Conservation (phyloP, 2,888 invertebrate genomes). For the Oscheius onirici region DNA sequence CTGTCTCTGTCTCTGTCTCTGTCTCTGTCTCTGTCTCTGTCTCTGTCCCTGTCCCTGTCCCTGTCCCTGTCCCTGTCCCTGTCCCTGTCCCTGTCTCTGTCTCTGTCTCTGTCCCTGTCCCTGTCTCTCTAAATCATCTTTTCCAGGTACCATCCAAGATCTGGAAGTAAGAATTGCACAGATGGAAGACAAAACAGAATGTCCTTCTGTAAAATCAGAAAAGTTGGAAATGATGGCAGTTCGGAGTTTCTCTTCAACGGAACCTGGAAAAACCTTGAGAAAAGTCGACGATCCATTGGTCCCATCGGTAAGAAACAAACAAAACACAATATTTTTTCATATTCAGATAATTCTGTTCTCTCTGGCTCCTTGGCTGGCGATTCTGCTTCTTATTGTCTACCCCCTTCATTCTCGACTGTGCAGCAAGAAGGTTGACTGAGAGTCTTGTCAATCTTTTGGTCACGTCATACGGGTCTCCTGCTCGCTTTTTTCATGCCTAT, state of each 20-base stretch:
- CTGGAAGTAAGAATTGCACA: slow-evolving; percentile 8
- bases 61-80: not conserved
- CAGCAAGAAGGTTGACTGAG: slow-evolving; percentile 27
- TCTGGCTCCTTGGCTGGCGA: slow-evolving; percentile 48
- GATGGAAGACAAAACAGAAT: not conserved
- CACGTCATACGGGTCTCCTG: too few relatives aligned
- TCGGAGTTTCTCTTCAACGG: not conserved
- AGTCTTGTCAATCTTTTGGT: too few relatives aligned
- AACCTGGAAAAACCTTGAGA: not conserved
- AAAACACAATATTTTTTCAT: not conserved
- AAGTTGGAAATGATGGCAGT: slow-evolving; percentile 11
- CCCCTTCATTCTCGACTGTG: slow-evolving; percentile 43
- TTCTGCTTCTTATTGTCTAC: slow-evolving; percentile 37
- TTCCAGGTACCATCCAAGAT: slow-evolving; percentile 4
- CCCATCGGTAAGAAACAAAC: not conserved
- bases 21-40: not conserved
- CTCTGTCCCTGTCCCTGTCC: not conserved
- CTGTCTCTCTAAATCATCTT: not conserved
- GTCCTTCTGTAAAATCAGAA: not conserved
- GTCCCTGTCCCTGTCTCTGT: not conserved
- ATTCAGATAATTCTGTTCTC: slow-evolving; percentile 49
- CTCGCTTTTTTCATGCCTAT: too few relatives aligned
- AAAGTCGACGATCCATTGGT: not conserved
- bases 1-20: not conserved
- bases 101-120: not conserved